A percentile compares a stretch with the other conserved stretches of the same genome.
Evolutionary conservation across 1,140 invertebrate genomes (phyloP).

Genomic region (Adelges cooleyi): DNA sequence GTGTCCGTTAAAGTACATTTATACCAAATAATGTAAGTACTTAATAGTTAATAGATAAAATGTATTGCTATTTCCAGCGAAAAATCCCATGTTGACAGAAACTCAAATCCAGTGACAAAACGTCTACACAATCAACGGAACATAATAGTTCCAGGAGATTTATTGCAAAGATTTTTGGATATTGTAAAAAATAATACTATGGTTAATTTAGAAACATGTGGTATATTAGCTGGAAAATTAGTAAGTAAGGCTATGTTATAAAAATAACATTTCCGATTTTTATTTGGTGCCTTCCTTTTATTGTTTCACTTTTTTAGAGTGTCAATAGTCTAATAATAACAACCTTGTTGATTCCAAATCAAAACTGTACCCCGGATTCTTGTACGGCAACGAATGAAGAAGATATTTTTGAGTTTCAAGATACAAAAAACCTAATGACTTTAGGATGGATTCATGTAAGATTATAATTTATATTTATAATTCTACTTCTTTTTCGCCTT

Average conservation of each 20-base stretch:
- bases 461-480: too few relatives aligned
- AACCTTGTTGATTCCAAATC: conserved; percentile 84
- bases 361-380: conserved; percentile 81
- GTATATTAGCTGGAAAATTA: conserved; percentile 78
- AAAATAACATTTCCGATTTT: too few relatives aligned
- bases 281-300: too few relatives aligned
- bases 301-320: conserved; percentile 14
- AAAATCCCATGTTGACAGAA: conserved; percentile 54
- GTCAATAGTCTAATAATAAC: conserved; percentile 59
- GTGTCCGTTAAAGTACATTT: too few relatives aligned
- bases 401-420: conserved; percentile 84
- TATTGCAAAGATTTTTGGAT: conserved; percentile 63
- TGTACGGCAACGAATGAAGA: conserved; percentile 87
- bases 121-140: conserved; percentile 47
- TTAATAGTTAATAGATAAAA: too few relatives aligned
- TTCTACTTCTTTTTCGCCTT: too few relatives aligned
- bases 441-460: conserved; percentile 91
- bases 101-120: conserved; percentile 51
- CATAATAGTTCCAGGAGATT: conserved; percentile 58
- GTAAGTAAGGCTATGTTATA: too few relatives aligned
- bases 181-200: conserved; percentile 66
- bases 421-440: conserved; percentile 79
- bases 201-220: conserved; percentile 83
- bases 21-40: too few relatives aligned
- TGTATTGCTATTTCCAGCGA: conserved; percentile 2